Percentiles rank a stretch among this genome's conserved stretches.
Conservation (phyloP, 37 sponge, comb jelly and placozoan species). For the Tethya wilhelma region DNA sequence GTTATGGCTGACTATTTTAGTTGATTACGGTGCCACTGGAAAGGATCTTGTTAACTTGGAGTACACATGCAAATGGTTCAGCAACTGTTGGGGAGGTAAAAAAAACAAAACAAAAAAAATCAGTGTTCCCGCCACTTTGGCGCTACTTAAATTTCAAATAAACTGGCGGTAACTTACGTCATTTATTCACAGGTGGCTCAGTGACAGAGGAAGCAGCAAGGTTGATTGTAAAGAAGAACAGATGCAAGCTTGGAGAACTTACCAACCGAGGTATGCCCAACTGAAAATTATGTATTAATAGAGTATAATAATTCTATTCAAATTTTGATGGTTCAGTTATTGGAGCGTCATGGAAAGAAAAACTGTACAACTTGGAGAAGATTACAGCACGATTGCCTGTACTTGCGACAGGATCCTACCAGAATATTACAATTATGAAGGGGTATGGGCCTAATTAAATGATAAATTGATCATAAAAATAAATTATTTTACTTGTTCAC, state of each 20-base stretch:
- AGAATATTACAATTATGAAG: constrained; percentile 19
- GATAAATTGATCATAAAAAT: background rate
- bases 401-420: constrained; percentile 56
- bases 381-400: background rate
- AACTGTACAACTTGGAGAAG: constrained; percentile 31
- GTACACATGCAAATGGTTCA: constrained; percentile 54
- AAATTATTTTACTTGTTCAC: no score
- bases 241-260: constrained; percentile 40
- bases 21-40: constrained; percentile 34
- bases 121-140: background rate
- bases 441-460: constrained; percentile 17
- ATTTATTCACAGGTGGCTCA: constrained; percentile 28
- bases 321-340: constrained; percentile 3
- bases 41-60: constrained; percentile 57
- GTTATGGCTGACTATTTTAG: constrained; percentile 59
- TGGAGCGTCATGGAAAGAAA: constrained; percentile 44
- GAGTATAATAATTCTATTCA: no score
- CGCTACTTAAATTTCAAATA: background rate
- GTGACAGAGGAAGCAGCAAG: constrained; percentile 76
- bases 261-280: constrained; percentile 51
- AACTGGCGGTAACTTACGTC: no score
- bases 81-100: constrained; percentile 45
- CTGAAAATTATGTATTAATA: background rate
- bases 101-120: no score
- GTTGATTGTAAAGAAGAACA: constrained; percentile 30